These are phyloP conservation scores for Acanthopleura granulata DNA, from an alignment of 2,888 invertebrate genomes.

Conservation along the genomic window DNA sequence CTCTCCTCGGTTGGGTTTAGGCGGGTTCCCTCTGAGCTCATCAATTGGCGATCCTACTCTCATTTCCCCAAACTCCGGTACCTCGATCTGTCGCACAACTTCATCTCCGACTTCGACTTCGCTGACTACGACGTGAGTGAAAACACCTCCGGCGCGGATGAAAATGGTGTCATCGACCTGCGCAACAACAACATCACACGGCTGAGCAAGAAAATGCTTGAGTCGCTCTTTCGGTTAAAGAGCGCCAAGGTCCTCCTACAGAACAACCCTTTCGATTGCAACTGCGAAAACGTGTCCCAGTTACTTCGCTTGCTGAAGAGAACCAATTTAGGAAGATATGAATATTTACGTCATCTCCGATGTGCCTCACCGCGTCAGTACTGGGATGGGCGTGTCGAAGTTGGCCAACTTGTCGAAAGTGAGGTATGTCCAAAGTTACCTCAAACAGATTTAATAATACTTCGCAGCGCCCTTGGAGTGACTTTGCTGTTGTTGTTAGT, in stretches of 20 bases:
- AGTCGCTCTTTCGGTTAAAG: slow-evolving; percentile 28
- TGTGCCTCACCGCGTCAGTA: too few species aligned
- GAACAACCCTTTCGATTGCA: slow-evolving; percentile 43
- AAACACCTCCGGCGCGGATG: not conserved
- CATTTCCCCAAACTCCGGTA: slow-evolving; percentile 33
- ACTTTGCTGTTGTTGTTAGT: too few species aligned
- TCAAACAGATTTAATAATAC: too few species aligned
- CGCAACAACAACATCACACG: slow-evolving; percentile 43
- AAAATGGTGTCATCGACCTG: slow-evolving; percentile 34
- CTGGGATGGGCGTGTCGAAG: too few species aligned
- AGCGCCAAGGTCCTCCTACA: slow-evolving; percentile 37
- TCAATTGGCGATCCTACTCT: too few species aligned
- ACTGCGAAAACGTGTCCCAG: slow-evolving; percentile 38
- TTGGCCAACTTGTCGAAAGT: too few species aligned
- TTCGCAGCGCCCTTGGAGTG: too few species aligned
- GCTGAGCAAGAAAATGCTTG: slow-evolving; percentile 33
- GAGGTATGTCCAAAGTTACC: too few species aligned
- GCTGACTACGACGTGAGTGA: not conserved
- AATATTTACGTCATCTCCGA: too few species aligned
- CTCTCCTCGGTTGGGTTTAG: too few species aligned
- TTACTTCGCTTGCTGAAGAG: slow-evolving; percentile 22
- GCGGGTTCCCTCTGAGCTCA: too few species aligned
- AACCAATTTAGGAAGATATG: slow-evolving; percentile 25
- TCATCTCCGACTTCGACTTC: slow-evolving; percentile 26
- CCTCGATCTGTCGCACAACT: slow-evolving; percentile 37